phyloP scores from a whole-genome alignment of 2,797 vertebrate species.

The Premnoplex brunnescens region DNA sequence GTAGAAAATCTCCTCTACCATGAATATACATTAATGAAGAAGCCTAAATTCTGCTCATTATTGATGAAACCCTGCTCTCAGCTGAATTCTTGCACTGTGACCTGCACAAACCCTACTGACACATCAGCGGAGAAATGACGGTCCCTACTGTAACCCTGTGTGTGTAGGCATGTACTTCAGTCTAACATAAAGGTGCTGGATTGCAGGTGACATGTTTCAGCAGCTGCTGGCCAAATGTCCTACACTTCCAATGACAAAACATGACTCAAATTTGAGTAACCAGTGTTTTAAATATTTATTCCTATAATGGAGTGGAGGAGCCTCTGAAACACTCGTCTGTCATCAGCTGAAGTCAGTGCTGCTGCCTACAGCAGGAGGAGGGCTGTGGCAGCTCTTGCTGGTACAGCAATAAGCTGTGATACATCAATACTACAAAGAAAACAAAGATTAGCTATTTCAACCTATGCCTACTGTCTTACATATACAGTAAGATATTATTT shows the following conservation, averaged over 20 bases:
- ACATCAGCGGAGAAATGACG: neutral
- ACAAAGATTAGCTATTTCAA: constrained; percentile 14
- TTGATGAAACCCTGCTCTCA: neutral
- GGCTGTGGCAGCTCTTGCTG: neutral
- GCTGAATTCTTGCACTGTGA: neutral
- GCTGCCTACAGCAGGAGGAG: neutral
- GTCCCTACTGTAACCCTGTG: neutral
- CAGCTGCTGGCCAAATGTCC: neutral
- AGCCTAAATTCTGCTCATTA: neutral
- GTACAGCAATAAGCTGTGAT: neutral
- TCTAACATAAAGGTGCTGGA: neutral
- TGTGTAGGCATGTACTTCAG: neutral
- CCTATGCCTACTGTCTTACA: neutral
- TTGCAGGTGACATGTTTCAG: neutral
- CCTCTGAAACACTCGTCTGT: neutral
- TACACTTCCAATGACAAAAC: neutral
- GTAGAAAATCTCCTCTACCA: neutral
- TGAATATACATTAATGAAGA: neutral
- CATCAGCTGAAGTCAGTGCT: neutral
- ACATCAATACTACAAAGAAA: neutral
- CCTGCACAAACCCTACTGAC: neutral
- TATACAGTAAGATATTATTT: constrained; percentile 8
- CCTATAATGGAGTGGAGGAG: neutral
- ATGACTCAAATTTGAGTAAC: neutral
- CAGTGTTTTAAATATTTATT: neutral